Base-by-base conservation (phyloP, 2,113 vertebrate genomes). In the Xenus cinereus region DNA sequence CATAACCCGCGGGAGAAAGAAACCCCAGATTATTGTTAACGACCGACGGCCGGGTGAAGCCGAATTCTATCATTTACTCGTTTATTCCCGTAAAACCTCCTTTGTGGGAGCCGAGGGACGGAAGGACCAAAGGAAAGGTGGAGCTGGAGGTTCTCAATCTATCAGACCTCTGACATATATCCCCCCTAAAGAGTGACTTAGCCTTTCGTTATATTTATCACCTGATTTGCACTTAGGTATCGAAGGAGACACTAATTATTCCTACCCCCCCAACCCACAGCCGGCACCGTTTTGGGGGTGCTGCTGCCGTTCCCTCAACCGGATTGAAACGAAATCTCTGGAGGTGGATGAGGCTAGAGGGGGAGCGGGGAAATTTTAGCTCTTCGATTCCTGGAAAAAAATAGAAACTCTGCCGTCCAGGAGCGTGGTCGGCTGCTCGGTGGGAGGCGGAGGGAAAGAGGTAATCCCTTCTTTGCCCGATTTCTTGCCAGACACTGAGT, bases 21-120 rank as follows among this genome's bases (percentile, higher is more conserved):
- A 74, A 20, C 24, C 33, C 1, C 41, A 5, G 19, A 9, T 39
- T 13, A 19, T 37, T 22, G 43, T 12, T 32, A 59, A 24, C 46
- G 37, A 32, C 2, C 12, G 5, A 7, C 8, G 3, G 7, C 19
- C 3, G 19, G 2, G 15, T 20, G 37, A 53, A 53, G 13, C 21
- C 15, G 10, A 5, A 22, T 46, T 14, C n/a, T 32, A 7, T 9
- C 10, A 7, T 14, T n/a, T 26, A 5, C 10, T 13, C 26, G 6
- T 80, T 37, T 35, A 26, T n/a, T 87, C 37, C 4, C 72, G 43
- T 30, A 32, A 69, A 74, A 28, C 14, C 5, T 57, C 22, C 8
- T 37, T 10, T 18, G 24, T 3, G 64, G 28, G 6, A 62, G 51
- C 6, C 26, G 56, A 19, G 37, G 59, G 59, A 35, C 27, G 41